Conservation (phyloP, 2,888 invertebrate species). For the Hydraecia micacea region DNA sequence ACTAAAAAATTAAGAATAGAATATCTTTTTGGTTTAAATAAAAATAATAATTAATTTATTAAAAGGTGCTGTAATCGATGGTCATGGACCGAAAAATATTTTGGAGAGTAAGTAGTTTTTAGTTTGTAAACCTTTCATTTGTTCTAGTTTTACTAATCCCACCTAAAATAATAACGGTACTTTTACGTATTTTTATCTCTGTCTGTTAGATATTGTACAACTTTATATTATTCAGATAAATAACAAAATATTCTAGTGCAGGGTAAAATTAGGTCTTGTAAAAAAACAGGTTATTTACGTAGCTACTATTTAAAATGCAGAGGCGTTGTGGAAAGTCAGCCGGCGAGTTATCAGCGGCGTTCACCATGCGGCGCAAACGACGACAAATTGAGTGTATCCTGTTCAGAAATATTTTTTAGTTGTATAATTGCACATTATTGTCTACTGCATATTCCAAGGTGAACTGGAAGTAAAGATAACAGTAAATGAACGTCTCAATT, state of each 20-base stretch:
- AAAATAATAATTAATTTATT: conserved; percentile 18
- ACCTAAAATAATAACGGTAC: conserved; percentile 25
- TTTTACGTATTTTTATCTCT: background rate
- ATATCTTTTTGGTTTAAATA: background rate
- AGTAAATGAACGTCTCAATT: background rate
- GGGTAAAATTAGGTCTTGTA: conserved; percentile 11
- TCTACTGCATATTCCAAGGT: conserved; percentile 19
- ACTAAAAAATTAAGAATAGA: background rate
- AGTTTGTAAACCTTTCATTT: background rate
- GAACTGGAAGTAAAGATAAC: conserved; percentile 16
- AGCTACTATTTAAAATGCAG: conserved; percentile 35
- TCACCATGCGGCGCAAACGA: conserved; percentile 11
- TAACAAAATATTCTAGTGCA: background rate
- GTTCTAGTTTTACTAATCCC: background rate
- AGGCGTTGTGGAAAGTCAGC: conserved; percentile 35
- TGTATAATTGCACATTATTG: background rate
- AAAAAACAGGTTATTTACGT: conserved; percentile 49
- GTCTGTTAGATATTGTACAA: background rate
- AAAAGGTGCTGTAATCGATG: conserved; percentile 49
- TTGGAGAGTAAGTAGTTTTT: conserved; percentile 68
- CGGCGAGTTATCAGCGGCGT: conserved; percentile 26
- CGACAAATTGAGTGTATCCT: conserved; percentile 32
- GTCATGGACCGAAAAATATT: conserved; percentile 69
- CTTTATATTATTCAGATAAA: background rate
- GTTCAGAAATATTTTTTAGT: conserved; percentile 1